Evolutionary conservation across 1,140 invertebrate genomes (phyloP), one percentile per base, ranked within the genome.

Genomic region (Pseudomyrmex sp.): DNA sequence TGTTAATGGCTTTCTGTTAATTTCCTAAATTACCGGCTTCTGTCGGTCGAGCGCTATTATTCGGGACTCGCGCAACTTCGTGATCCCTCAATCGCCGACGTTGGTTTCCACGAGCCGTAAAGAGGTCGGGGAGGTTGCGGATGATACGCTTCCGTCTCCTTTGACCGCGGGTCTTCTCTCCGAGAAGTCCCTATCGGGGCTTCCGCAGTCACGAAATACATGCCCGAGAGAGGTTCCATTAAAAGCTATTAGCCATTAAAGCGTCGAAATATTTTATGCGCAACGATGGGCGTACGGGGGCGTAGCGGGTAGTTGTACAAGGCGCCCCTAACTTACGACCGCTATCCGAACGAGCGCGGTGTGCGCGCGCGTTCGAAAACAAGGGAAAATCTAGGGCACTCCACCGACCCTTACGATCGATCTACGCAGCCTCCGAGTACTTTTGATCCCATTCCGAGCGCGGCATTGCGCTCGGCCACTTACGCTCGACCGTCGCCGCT

Each of bases 231-330:
- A 85, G 73, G 84, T 77, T 90, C 90, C 89, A 90, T 91, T 93
- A 93, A 91, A 93, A 91, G 88, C 92, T 90, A 91, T 90, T 90
- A 89, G 88, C 90, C 90, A 91, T 91, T 91, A 92, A 91, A 90
- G 89, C 82, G 89, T 90, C 88, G 86, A 91, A 91, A 92, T 92
- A 93, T 91, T 92, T 92, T 90, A 92, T 89, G 88, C 84, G 69
- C 80, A 88, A 90, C 82, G 87, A 85, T 35, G 35, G 35, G 35
- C 35, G 35, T 35, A 35, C 86, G 76, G 85, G 87, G 87, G 88
- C 87, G 85, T 86, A 86, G 86, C 86, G 83, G 83, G 70, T 82
- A 73, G 73, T 85, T 85, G 80, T 89, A 91, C 85, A 84, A 69
- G 72, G 65, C 74, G 65, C 46, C 75, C 79, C 75, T 88, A 85